Percentiles rank a stretch among this genome's conserved stretches.
phyloP scores from a whole-genome alignment of 2,797 vertebrate species.

The Eupleurogrammus muticus region DNA sequence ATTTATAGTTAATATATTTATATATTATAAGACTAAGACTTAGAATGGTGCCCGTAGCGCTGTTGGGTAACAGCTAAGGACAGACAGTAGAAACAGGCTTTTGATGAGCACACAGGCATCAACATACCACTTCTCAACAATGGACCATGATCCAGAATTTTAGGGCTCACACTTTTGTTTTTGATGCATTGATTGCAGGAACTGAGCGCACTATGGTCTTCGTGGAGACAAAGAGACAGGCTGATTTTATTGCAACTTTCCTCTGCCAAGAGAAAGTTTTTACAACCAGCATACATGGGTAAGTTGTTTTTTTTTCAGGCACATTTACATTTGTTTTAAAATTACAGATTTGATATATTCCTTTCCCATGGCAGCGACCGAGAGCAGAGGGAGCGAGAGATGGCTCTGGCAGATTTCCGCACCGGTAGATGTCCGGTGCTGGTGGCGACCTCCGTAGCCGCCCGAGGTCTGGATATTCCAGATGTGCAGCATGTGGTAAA shows the following conservation, averaged over 20 bases:
- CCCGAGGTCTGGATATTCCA: slow-evolving; percentile 94
- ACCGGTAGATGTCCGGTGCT: slow-evolving; percentile 89
- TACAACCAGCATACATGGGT: slow-evolving; percentile 97
- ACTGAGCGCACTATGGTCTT: slow-evolving; percentile 94
- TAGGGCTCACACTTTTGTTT: not conserved
- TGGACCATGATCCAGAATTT: not conserved
- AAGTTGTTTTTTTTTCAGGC: slow-evolving; percentile 3
- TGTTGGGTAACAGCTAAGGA: not conserved
- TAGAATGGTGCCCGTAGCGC: too few species aligned
- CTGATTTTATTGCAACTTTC: slow-evolving; percentile 92
- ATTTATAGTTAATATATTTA: too few species aligned
- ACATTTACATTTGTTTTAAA: fast-evolving
- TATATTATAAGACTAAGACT: too few species aligned
- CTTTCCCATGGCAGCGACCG: slow-evolving; percentile 84
- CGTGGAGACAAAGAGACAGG: slow-evolving; percentile 93
- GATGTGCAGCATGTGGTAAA: slow-evolving; percentile 96
- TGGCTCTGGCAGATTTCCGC: slow-evolving; percentile 90
- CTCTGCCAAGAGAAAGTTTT: slow-evolving; percentile 93
- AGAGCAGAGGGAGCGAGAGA: slow-evolving; percentile 92
- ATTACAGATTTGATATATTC: fast-evolving
- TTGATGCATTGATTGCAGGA: slow-evolving; percentile 71
- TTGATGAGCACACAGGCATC: not conserved
- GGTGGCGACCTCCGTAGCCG: slow-evolving; percentile 95
- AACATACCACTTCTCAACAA: not conserved
- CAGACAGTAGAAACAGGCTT: not conserved